Percentiles rank a stretch among this genome's conserved stretches.
Evolutionary conservation across 92 coral and sea anemone genomes (phyloP).

Genomic region (Epizoanthus rinbou): DNA sequence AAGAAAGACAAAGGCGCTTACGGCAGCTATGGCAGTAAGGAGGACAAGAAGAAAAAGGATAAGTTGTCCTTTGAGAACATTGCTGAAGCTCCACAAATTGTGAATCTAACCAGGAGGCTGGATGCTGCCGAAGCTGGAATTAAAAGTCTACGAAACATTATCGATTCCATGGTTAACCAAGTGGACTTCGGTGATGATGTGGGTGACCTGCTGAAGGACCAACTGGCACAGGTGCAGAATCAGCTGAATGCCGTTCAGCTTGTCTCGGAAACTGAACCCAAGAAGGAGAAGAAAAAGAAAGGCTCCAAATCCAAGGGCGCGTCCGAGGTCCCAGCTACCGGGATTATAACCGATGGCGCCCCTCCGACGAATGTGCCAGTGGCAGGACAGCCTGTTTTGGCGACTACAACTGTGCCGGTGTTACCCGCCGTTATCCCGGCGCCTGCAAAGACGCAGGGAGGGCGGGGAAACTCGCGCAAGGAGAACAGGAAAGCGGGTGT

Average conservation of each 20-base stretch:
- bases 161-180: conserved; percentile 90
- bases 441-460: conserved; percentile 67
- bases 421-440: conserved; percentile 48
- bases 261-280: conserved; percentile 64
- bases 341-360: conserved; percentile 80
- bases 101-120: conserved; percentile 68
- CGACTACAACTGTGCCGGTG: conserved; percentile 55
- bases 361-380: conserved; percentile 43
- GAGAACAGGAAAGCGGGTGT: conserved; percentile 60
- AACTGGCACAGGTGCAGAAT: conserved; percentile 78
- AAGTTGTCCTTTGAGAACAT: conserved; percentile 60
- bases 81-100: conserved; percentile 72
- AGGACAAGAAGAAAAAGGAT: conserved; percentile 64
- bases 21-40: conserved; percentile 56
- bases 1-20: conserved; percentile 44
- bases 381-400: conserved; percentile 27
- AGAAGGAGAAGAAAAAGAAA: conserved; percentile 72
- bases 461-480: conserved; percentile 58
- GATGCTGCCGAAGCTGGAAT: conserved; percentile 85
- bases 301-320: conserved; percentile 59
- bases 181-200: conserved; percentile 90
- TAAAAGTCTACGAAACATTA: conserved; percentile 83
- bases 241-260: conserved; percentile 79
- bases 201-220: conserved; percentile 77
- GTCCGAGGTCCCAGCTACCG: conserved; percentile 67